These are phyloP conservation scores for Escarpia spicata DNA, from an alignment of 2,888 invertebrate species.

Conservation along the genomic window DNA sequence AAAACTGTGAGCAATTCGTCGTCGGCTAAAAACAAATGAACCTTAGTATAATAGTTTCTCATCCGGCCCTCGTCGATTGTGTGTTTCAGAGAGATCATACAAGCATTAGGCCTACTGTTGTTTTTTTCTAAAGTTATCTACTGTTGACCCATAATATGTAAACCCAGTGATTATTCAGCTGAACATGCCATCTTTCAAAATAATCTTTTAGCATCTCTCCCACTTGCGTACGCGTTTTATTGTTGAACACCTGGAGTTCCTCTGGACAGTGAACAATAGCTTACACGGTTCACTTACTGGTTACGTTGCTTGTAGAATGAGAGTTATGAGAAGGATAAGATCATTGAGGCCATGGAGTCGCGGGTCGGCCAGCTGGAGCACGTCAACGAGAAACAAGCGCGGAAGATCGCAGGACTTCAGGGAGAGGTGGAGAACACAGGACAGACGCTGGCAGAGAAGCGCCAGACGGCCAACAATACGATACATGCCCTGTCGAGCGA, in stretches of 20 bases:
- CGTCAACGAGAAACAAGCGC: constrained; percentile 60
- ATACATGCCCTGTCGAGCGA: constrained; percentile 64
- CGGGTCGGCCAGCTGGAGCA: constrained; percentile 63
- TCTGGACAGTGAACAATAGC: too few species aligned
- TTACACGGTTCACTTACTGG: neutral
- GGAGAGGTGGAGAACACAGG: constrained; percentile 37
- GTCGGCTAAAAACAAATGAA: too few species aligned
- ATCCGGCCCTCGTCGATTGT: too few species aligned
- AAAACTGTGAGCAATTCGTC: too few species aligned
- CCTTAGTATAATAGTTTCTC: too few species aligned
- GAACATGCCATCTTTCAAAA: too few species aligned
- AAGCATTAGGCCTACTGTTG: constrained; percentile 22
- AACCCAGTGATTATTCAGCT: neutral
- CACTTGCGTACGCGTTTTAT: too few species aligned
- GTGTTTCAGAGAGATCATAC: neutral
- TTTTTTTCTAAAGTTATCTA: neutral
- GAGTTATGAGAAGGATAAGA: constrained; percentile 58
- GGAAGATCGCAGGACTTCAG: constrained; percentile 59
- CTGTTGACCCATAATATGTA: neutral
- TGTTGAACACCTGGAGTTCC: too few species aligned
- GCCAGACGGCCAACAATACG: constrained; percentile 59
- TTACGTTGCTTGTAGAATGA: constrained; percentile 29
- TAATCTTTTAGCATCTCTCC: too few species aligned
- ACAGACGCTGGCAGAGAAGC: constrained; percentile 46
- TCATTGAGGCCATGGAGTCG: constrained; percentile 55